Percentiles rank a stretch among this genome's conserved stretches.
phyloP scores from a whole-genome alignment of 2,113 vertebrate species.

The Geothlypis trichas region DNA sequence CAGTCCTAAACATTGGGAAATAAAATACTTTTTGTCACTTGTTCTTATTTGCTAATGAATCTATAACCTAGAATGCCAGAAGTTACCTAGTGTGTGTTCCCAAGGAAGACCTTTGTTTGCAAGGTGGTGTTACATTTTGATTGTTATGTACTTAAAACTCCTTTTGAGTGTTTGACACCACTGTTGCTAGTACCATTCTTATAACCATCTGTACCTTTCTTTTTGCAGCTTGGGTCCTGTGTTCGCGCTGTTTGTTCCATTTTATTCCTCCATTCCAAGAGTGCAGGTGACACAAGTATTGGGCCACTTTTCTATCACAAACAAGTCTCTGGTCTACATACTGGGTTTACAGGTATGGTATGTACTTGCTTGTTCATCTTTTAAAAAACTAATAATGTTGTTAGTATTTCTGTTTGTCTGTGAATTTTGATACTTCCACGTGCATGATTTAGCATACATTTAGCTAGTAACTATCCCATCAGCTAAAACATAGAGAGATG shows the following conservation, averaged over 20 bases:
- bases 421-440: neutral
- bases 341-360: constrained; percentile 92
- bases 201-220: constrained; percentile 12
- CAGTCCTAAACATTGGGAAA: neutral
- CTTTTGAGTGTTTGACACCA: neutral
- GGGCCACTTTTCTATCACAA: constrained; percentile 90
- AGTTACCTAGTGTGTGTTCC: neutral
- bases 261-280: constrained; percentile 90
- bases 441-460: neutral
- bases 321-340: constrained; percentile 95
- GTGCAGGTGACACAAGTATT: constrained; percentile 91
- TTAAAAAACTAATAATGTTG: neutral
- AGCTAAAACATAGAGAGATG: neutral
- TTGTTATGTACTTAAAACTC: neutral
- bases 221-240: constrained; percentile 87
- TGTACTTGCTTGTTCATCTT: constrained; percentile 62
- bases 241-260: constrained; percentile 95
- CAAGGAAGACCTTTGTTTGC: neutral
- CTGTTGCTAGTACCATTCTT: neutral
- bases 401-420: neutral
- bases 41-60: neutral
- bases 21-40: neutral
- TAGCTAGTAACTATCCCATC: neutral
- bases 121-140: neutral
- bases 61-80: neutral